A percentile compares a stretch with the other conserved stretches of the same genome.
Conservation (phyloP, 2,888 invertebrate species). For the Papilio gigon region DNA sequence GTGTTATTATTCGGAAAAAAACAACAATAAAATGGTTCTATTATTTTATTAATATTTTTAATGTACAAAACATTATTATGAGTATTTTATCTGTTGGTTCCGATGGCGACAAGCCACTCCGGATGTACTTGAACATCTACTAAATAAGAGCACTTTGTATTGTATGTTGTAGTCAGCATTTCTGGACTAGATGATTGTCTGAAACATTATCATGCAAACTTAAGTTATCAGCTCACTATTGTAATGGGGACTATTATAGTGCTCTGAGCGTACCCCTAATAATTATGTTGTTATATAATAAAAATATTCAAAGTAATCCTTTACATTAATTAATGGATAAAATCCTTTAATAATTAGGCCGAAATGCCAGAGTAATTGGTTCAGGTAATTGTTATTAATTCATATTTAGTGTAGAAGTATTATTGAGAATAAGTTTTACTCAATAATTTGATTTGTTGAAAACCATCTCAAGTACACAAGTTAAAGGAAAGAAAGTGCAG, state of each 20-base stretch:
- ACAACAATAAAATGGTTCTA: constrained; percentile 11
- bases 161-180: constrained; percentile 70
- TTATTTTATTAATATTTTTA: constrained; percentile 18
- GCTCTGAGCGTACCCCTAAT: no score
- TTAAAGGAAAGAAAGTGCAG: no score
- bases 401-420: background rate
- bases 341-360: background rate
- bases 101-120: constrained; percentile 79
- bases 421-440: no score
- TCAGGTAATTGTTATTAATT: background rate
- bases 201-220: constrained; percentile 49
- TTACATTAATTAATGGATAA: background rate
- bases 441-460: no score
- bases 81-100: constrained; percentile 66
- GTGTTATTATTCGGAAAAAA: constrained; percentile 6
- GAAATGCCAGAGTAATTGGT: background rate
- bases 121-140: constrained; percentile 78
- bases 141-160: constrained; percentile 77
- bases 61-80: background rate
- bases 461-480: no score
- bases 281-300: no score
- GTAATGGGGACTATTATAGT: no score
- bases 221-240: no score
- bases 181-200: constrained; percentile 74
- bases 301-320: no score